These are phyloP conservation scores for Pluvialis apricaria DNA, from an alignment of 2,113 vertebrate species.

Conservation along the genomic window DNA sequence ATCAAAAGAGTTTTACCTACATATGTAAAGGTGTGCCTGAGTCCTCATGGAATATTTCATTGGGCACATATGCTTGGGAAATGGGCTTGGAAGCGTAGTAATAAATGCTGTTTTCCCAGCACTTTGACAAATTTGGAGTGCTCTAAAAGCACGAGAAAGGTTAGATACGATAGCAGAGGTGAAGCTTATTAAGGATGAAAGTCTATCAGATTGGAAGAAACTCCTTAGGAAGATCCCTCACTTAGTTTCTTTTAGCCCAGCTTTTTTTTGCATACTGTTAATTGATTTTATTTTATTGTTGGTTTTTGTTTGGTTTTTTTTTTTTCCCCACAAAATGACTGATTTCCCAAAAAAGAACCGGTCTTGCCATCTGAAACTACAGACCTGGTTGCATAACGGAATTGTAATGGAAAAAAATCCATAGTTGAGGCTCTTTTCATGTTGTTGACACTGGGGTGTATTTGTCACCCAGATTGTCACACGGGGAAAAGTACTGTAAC, in stretches of 20 bases:
- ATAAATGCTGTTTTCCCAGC: background rate
- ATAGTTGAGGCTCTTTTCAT: background rate
- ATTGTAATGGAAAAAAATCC: background rate
- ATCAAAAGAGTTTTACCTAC: background rate
- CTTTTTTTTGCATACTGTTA: background rate
- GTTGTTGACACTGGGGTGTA: accelerated
- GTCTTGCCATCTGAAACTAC: background rate
- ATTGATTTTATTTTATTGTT: too few species aligned
- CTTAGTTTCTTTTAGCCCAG: background rate
- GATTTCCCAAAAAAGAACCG: background rate
- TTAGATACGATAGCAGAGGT: background rate
- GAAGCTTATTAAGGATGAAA: background rate
- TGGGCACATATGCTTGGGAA: background rate
- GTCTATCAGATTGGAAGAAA: background rate
- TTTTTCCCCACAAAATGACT: background rate
- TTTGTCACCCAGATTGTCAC: background rate
- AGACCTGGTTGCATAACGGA: background rate
- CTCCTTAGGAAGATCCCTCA: background rate
- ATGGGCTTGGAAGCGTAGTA: background rate
- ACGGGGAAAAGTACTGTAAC: background rate
- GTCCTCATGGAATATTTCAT: background rate
- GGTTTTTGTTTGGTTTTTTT: too few species aligned
- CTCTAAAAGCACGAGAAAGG: background rate
- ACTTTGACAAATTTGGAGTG: background rate
- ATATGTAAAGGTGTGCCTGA: background rate